Percentiles rank a stretch among this genome's conserved stretches.
Evolutionary conservation across 2,113 vertebrate species (phyloP).

Genomic region (Laticauda laticaudata): DNA sequence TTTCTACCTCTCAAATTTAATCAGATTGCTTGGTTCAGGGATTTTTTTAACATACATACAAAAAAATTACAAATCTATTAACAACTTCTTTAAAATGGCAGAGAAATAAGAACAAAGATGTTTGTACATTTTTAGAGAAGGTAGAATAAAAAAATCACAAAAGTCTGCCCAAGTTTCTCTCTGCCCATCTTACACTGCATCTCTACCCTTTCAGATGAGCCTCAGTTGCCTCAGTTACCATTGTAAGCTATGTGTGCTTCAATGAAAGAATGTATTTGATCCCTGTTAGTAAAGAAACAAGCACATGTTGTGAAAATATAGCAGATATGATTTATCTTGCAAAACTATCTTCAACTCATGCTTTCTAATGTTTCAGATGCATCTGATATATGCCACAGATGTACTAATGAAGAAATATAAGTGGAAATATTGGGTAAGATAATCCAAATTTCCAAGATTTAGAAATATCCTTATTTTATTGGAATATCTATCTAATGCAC

Average conservation of each 20-base stretch:
- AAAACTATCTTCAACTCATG: neutral
- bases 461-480: neutral
- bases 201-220: no score
- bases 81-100: neutral
- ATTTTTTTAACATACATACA: neutral
- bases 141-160: no score
- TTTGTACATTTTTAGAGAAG: no score
- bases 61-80: neutral
- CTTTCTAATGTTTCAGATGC: neutral
- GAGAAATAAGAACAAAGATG: no score
- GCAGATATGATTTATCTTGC: neutral
- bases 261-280: neutral
- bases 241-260: neutral
- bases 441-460: neutral
- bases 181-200: no score
- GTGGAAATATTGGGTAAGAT: neutral
- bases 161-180: no score
- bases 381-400: neutral
- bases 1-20: neutral
- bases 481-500: neutral
- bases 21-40: neutral
- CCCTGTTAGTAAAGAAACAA: neutral
- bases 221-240: no score
- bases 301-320: neutral
- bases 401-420: neutral